Percentiles rank a stretch among this genome's conserved stretches.
Conservation (phyloP, 2,113 vertebrate species). For the Charina bottae region DNA sequence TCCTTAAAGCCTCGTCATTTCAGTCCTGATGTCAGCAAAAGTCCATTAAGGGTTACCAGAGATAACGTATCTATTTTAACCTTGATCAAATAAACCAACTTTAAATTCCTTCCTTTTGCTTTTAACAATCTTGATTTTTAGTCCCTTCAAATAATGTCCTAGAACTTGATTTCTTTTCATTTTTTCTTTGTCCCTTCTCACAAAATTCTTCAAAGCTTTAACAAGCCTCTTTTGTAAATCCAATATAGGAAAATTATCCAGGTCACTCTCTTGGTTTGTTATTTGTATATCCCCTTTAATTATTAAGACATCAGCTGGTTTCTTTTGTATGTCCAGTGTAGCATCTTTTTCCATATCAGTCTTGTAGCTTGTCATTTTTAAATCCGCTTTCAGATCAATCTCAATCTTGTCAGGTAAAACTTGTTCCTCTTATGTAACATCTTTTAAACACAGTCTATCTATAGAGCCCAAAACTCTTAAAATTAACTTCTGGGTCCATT, state of each 20-base stretch:
- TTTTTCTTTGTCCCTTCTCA: neutral
- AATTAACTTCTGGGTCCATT: neutral
- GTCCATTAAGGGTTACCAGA: neutral
- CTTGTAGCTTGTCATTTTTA: neutral
- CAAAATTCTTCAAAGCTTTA: neutral
- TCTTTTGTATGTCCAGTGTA: neutral
- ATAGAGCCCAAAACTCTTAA: neutral
- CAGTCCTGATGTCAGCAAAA: neutral
- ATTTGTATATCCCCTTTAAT: neutral
- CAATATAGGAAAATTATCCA: neutral
- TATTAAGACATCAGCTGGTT: neutral
- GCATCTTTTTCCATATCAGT: neutral
- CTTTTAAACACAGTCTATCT: neutral
- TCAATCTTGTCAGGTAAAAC: neutral
- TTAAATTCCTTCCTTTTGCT: neutral
- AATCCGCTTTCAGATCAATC: neutral
- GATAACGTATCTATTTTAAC: neutral
- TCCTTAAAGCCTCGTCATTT: neutral
- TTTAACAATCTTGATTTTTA: neutral
- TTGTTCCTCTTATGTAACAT: neutral
- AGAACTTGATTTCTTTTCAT: neutral
- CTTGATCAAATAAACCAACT: neutral
- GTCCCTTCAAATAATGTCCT: neutral
- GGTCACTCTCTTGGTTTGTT: neutral
- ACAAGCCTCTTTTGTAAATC: neutral